A percentile compares a stretch with the other conserved stretches of the same genome.
These are phyloP conservation scores for Microtus richardsoni DNA, from an alignment of 2,113 vertebrate species.

Conservation along the genomic window DNA sequence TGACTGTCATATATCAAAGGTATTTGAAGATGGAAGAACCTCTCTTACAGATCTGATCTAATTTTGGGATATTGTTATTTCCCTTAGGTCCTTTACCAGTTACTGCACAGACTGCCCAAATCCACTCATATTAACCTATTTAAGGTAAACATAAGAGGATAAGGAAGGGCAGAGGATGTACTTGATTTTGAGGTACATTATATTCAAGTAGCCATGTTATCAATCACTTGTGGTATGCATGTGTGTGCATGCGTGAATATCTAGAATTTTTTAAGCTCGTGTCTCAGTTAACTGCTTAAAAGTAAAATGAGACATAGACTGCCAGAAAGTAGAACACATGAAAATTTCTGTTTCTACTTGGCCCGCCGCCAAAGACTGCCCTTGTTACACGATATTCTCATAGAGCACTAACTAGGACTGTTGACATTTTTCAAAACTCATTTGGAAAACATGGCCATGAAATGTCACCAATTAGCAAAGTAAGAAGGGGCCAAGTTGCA, in stretches of 20 bases:
- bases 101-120: background rate
- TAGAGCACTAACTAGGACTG: background rate
- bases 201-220: background rate
- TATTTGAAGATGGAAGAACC: background rate
- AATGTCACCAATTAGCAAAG: background rate
- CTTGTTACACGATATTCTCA: background rate
- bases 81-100: background rate
- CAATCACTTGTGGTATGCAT: background rate
- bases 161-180: background rate
- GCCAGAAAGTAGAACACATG: background rate
- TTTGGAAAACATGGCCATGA: background rate
- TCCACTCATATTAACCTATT: background rate
- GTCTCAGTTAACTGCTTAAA: background rate
- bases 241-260: background rate
- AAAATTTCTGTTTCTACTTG: slow-evolving; percentile 7
- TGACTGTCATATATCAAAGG: background rate
- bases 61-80: background rate
- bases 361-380: background rate
- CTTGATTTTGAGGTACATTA: background rate
- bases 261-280: background rate
- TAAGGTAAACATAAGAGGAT: background rate
- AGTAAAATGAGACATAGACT: background rate
- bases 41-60: background rate
- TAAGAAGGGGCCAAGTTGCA: background rate
- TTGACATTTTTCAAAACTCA: slow-evolving; percentile 3